A percentile compares a stretch with the other conserved stretches of the same genome.
Conservation (phyloP, 2,888 invertebrate species). For the Ectemnius cavifrons region DNA sequence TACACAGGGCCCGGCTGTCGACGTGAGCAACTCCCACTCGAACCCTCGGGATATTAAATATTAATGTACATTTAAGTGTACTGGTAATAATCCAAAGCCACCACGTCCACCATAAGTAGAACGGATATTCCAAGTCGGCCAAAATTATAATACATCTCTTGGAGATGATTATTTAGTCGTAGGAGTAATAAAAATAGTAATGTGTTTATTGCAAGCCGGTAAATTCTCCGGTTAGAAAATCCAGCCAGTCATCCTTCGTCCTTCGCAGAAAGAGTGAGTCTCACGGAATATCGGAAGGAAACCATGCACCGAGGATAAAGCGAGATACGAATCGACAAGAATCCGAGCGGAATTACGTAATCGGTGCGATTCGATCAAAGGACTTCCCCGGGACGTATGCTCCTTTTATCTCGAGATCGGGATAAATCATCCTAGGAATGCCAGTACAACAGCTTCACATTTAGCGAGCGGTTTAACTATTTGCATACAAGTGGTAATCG, state of each 20-base stretch:
- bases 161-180: too few relatives aligned
- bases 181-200: too few relatives aligned
- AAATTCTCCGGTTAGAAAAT: not conserved
- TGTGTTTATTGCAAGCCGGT: too few relatives aligned
- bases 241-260: slow-evolving; percentile 33
- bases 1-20: slow-evolving; percentile 69
- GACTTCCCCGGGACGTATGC: slow-evolving; percentile 35
- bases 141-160: too few relatives aligned
- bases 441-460: too few relatives aligned
- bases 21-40: slow-evolving; percentile 72
- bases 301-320: slow-evolving; percentile 15
- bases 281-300: slow-evolving; percentile 13
- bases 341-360: slow-evolving; percentile 37
- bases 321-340: slow-evolving; percentile 20
- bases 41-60: slow-evolving; percentile 73
- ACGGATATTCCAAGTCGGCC: not conserved
- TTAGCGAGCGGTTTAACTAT: too few relatives aligned
- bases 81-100: slow-evolving; percentile 37
- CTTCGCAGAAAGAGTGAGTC: slow-evolving; percentile 32
- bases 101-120: not conserved
- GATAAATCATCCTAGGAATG: slow-evolving; percentile 14
- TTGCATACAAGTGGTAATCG: too few relatives aligned
- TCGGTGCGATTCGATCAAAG: slow-evolving; percentile 33
- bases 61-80: slow-evolving; percentile 76
- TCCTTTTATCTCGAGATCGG: slow-evolving; percentile 6